Evolutionary conservation across 37 sponge, comb jelly and placozoan species (phyloP), one percentile per base, ranked within the genome.

Genomic region (Oscarella lobularis): DNA sequence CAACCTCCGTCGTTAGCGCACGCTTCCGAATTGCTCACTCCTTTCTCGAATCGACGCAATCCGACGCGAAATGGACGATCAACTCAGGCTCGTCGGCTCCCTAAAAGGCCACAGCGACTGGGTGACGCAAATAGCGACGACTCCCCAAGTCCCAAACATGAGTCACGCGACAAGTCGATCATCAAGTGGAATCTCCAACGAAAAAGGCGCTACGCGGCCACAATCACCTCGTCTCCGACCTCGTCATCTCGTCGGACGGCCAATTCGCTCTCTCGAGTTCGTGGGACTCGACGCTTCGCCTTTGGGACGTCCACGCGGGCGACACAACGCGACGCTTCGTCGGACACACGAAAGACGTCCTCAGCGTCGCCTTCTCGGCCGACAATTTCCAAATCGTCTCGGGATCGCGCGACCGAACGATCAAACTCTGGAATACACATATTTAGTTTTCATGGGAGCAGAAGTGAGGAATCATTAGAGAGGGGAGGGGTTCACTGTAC

Each of bases 91-190:
- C 27, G 75, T 76, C 38, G 99, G 96, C 6, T 85, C 84, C 32
- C 85, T 98, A 33, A 90, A 88, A 1, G 99, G 99, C 14, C 99
- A 98, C 75, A 87, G 85, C 75, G 95, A 90, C 39, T 98, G 99
- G 99, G 99, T 98, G 73, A 98, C 99, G 0, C 99, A 98, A 75
- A 98, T 98, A 31, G 99, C 99, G 67, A 98, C 95, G 36, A 94
- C 96, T 65, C 86, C 92, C 20, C 83, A 84, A 6, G 77, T 82
- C 2, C 99, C 99, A 14, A 87, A 98, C 79, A 98, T 86, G 83
- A 90, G 0, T 98, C 99, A 27, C 80, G 99, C 76, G 99, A 98
- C 76, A 88, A 89, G 73, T 78, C 90, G 0, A 80, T 98, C 36
- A 94, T 98, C 41, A 77, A 85, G 38, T 98, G 99, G 99, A 81